Evolutionary conservation across 2,797 vertebrate species (phyloP).

Genomic region (Oreonectes daqikongensis): DNA sequence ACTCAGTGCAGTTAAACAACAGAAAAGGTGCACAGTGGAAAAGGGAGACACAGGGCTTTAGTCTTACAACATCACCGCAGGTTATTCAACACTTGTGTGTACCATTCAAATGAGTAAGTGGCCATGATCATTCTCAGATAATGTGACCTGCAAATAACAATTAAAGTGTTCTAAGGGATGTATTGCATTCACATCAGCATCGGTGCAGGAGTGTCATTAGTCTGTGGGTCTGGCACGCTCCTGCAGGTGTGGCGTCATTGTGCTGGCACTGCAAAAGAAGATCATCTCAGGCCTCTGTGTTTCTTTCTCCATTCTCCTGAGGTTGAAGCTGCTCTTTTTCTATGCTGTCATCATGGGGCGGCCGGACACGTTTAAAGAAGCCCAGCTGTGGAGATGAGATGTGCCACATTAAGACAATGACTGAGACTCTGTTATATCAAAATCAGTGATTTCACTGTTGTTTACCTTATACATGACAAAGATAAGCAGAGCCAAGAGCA

Average conservation of each 20-base stretch:
- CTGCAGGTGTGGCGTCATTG: neutral
- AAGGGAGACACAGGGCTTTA: conserved; percentile 10
- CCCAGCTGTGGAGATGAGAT: conserved; percentile 79
- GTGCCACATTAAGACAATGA: too few species aligned
- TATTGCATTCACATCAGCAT: neutral
- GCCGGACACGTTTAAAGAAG: conserved; percentile 96
- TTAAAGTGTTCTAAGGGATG: neutral
- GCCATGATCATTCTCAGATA: neutral
- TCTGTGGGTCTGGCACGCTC: neutral
- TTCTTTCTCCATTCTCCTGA: conserved; percentile 91
- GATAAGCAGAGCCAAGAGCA: conserved; percentile 89
- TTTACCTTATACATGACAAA: conserved; percentile 96
- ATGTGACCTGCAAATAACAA: neutral
- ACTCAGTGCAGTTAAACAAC: conserved; percentile 52
- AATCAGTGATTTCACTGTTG: neutral
- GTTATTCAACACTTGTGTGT: neutral
- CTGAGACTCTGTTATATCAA: too few species aligned
- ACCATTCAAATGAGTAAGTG: neutral
- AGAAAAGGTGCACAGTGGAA: neutral
- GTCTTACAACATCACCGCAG: neutral
- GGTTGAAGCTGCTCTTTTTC: conserved; percentile 97
- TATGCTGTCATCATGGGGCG: conserved; percentile 89
- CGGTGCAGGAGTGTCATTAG: neutral
- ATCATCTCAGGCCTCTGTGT: conserved; percentile 83
- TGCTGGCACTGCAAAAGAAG: neutral